Percentiles rank a stretch among this genome's conserved stretches.
Evolutionary conservation across 2,888 invertebrate species (phyloP).

Genomic region (Mythimna pallens): DNA sequence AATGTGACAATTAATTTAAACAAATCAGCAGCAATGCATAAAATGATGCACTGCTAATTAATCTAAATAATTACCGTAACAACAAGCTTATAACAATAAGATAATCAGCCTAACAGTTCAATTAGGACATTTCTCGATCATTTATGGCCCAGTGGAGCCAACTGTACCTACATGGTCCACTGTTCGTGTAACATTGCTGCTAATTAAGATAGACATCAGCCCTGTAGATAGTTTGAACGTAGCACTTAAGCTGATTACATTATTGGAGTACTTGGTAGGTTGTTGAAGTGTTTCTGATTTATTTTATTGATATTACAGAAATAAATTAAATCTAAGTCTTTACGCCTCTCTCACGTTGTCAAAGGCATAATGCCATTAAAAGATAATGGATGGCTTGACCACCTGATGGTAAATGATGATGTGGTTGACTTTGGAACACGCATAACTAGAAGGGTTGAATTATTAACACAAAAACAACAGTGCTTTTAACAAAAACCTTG

Average conservation of each 20-base stretch:
- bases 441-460: too few relatives aligned
- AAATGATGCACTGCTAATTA: background rate
- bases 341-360: too few relatives aligned
- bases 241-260: slow-evolving; percentile 58
- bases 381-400: too few relatives aligned
- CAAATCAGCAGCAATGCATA: too few relatives aligned
- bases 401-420: too few relatives aligned
- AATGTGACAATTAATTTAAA: too few relatives aligned
- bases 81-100: slow-evolving; percentile 41
- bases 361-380: too few relatives aligned
- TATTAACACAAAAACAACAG: too few relatives aligned
- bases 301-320: background rate
- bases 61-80: slow-evolving; percentile 25
- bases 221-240: slow-evolving; percentile 22
- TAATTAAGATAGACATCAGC: slow-evolving; percentile 50
- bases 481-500: too few relatives aligned
- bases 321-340: background rate
- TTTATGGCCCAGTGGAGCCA: slow-evolving; percentile 51
- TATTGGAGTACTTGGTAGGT: slow-evolving; percentile 8
- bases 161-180: slow-evolving; percentile 42
- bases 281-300: slow-evolving; percentile 5
- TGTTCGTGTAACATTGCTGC: slow-evolving; percentile 40
- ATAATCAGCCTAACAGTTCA: slow-evolving; percentile 54
- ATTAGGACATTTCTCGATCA: slow-evolving; percentile 58
- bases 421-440: too few relatives aligned